Conservation (phyloP, 1,140 invertebrate genomes). For the Reticulitermes speratus region DNA sequence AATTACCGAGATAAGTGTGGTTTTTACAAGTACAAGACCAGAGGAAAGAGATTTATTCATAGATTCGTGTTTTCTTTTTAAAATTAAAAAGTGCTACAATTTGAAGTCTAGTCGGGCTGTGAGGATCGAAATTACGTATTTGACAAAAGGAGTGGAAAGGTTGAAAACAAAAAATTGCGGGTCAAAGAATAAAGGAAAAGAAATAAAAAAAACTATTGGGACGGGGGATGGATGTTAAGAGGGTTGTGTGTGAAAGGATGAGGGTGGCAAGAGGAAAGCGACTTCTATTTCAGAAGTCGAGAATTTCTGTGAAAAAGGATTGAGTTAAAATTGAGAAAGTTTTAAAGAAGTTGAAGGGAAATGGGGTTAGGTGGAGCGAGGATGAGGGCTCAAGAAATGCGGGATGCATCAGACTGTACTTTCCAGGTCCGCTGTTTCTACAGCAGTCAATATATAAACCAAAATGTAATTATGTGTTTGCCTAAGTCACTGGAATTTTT, state of each 20-base stretch:
- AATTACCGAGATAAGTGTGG: neutral
- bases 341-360: slow-evolving; percentile 2
- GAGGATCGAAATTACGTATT: neutral
- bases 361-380: neutral
- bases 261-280: neutral
- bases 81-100: neutral
- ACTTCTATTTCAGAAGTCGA: slow-evolving; percentile 12
- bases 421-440: neutral
- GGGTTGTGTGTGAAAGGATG: neutral
- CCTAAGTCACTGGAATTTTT: too few relatives aligned
- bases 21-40: neutral
- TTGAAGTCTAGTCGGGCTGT: neutral
- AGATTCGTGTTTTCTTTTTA: neutral
- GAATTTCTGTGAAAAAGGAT: neutral
- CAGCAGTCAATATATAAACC: neutral
- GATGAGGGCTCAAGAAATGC: neutral
- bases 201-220: neutral
- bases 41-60: neutral
- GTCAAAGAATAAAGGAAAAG: neutral
- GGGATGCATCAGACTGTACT: neutral
- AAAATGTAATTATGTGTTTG: neutral
- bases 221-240: neutral
- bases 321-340: slow-evolving; percentile 19
- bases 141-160: neutral
- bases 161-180: neutral